Evolutionary conservation across 37 sponge, comb jelly and placozoan species (phyloP), one percentile per base, ranked within the genome.

Genomic region (Tethya wilhelma): DNA sequence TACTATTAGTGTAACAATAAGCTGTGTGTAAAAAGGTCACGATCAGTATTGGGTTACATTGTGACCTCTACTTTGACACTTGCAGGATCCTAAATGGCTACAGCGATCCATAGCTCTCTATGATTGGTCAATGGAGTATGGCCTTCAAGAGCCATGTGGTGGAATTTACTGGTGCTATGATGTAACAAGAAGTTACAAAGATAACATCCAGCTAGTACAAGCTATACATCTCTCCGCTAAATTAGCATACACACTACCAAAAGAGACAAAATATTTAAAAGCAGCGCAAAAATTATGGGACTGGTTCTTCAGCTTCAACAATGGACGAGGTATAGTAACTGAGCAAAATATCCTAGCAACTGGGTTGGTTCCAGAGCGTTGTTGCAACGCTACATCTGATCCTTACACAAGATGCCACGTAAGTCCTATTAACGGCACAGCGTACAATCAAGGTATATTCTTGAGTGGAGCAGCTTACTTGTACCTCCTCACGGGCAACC

Each of bases 381-480:
- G 83, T 58, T 82, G 83, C 45, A 70, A 82, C 43, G 43, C 63
- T 41, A 38, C 78, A 77, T 57, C 57, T 5, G 31, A 59, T 41
- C 67, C 33, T 2, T 59, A 44, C 22, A n/a, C 44, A 12, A 72
- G 44, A 28, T 77, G 78, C 42, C 5, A 39, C 8, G 64, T 64
- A 42, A 44, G 49, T 14, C 58, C 20, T 5, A 62, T 64, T 14
- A 2, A 56, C 2, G 84, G 84, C 23, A 84, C 74, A 43, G 75
- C 84, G 11, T 84, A 84, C 44, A 84, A 84, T 43, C 84, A 84
- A 36, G 84, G 84, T 4, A n/a, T 84, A 9, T 69, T 84, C 22
- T 9, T 84, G 55, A 75, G 76, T 41, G 17, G 46, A 28, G 38
- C 84, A 23, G 84, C 84, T 26, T 73, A 63, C 33, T 57, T 84